Conservation (phyloP, 2,888 invertebrate genomes). For the Leptinotarsa juncta region DNA sequence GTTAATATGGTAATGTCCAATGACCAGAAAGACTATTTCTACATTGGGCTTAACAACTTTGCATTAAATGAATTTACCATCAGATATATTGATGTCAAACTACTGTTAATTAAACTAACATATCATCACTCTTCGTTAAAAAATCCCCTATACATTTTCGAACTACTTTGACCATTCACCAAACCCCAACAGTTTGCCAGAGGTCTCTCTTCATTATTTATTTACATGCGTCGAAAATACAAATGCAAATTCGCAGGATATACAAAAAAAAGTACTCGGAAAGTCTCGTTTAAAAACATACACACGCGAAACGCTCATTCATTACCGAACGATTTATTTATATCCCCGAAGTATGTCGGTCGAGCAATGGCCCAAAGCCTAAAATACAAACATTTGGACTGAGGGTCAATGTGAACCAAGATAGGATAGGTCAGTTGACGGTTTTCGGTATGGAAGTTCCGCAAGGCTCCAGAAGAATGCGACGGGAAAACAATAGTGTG, state of each 20-base stretch:
- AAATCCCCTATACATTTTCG: neutral
- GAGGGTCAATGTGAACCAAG: constrained; percentile 22
- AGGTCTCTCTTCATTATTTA: constrained; percentile 14
- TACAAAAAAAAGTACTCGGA: constrained; percentile 27
- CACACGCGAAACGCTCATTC: constrained; percentile 29
- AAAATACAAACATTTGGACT: constrained; percentile 27
- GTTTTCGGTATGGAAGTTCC: too few species aligned
- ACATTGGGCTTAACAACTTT: too few species aligned
- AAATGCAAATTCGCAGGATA: constrained; percentile 34
- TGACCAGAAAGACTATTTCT: too few species aligned
- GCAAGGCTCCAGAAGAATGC: neutral
- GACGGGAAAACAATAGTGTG: too few species aligned
- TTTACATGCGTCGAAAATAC: constrained; percentile 28
- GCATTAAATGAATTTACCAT: too few species aligned
- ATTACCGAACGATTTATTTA: constrained; percentile 24
- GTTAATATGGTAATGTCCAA: too few species aligned
- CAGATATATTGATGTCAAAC: too few species aligned
- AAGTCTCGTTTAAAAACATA: constrained; percentile 30
- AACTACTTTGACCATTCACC: neutral
- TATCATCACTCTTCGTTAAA: too few species aligned
- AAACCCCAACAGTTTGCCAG: neutral
- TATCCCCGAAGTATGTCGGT: constrained; percentile 27
- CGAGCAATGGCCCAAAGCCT: constrained; percentile 25
- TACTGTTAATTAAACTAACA: too few species aligned
- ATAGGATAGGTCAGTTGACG: constrained; percentile 19